Conservation (phyloP, 2,113 vertebrate species). For the Aspidoscelis tigris region DNA sequence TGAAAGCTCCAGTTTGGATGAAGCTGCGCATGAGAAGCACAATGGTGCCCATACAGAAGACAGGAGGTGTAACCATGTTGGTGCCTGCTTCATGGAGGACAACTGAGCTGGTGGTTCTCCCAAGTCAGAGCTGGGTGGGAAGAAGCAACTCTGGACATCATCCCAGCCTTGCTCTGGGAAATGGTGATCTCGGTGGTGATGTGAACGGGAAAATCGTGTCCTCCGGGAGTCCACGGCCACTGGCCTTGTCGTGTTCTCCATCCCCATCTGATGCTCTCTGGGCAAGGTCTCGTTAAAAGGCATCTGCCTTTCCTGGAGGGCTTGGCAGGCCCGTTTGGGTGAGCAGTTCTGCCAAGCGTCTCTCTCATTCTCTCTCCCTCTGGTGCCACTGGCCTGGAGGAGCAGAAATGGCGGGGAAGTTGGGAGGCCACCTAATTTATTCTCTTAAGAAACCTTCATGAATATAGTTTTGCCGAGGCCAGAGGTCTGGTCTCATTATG, state of each 20-base stretch:
- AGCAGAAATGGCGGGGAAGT: neutral
- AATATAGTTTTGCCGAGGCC: fast-evolving
- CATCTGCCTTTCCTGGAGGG: neutral
- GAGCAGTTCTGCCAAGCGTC: too few relatives aligned
- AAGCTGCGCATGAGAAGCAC: neutral
- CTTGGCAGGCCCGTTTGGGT: neutral
- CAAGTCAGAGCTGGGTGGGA: neutral
- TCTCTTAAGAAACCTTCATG: neutral
- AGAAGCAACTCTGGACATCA: neutral
- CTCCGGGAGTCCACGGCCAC: neutral
- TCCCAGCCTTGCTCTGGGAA: too few relatives aligned
- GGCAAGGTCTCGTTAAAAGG: neutral
- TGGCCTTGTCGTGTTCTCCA: neutral
- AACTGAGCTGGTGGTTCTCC: neutral
- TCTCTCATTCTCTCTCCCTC: too few relatives aligned
- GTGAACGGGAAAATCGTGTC: neutral
- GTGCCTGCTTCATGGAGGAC: neutral
- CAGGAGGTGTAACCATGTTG: neutral
- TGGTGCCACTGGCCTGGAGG: neutral
- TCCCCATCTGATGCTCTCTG: neutral
- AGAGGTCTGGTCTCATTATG: neutral
- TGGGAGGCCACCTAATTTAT: neutral
- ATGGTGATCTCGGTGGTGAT: neutral
- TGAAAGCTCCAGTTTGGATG: neutral
- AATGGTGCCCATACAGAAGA: neutral